A percentile compares a stretch with the other conserved stretches of the same genome.
phyloP scores from a whole-genome alignment of 2,888 invertebrate species.

The Heliconius aoede region DNA sequence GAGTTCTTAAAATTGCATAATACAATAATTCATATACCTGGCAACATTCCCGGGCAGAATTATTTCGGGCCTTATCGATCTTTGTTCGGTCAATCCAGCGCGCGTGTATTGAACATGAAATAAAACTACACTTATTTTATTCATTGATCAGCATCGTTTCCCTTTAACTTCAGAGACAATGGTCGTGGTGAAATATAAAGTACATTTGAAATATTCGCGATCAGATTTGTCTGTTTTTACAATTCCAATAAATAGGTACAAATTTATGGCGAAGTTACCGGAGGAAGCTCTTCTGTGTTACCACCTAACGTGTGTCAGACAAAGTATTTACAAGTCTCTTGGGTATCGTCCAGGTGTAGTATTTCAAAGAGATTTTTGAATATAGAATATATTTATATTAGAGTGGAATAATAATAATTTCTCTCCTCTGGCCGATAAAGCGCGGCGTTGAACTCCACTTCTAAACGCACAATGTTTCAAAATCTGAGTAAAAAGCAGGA shows the following conservation, averaged over 20 bases:
- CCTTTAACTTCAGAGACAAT: constrained; percentile 10
- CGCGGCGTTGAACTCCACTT: too few species aligned
- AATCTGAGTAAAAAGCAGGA: too few species aligned
- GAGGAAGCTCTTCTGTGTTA: neutral
- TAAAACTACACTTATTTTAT: constrained; percentile 11
- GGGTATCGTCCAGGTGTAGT: too few species aligned
- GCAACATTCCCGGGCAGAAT: constrained; percentile 33
- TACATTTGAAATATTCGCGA: constrained; percentile 9
- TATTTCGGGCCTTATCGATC: constrained; percentile 33
- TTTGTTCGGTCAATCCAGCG: constrained; percentile 11
- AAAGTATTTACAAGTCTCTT: too few species aligned
- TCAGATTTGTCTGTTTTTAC: constrained; percentile 21
- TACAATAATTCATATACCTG: constrained; percentile 30
- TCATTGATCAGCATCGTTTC: constrained; percentile 1
- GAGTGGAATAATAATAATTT: too few species aligned
- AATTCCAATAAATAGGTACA: neutral
- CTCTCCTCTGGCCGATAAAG: too few species aligned
- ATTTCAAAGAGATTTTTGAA: too few species aligned
- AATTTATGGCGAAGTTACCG: neutral
- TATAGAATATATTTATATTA: too few species aligned
- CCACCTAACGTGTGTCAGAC: neutral
- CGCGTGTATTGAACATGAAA: constrained; percentile 2
- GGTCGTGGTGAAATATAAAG: constrained; percentile 4
- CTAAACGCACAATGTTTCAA: too few species aligned
- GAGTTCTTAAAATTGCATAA: constrained; percentile 1